phyloP scores from a whole-genome alignment of 2,888 invertebrate genomes.

The Selenia dentaria region DNA sequence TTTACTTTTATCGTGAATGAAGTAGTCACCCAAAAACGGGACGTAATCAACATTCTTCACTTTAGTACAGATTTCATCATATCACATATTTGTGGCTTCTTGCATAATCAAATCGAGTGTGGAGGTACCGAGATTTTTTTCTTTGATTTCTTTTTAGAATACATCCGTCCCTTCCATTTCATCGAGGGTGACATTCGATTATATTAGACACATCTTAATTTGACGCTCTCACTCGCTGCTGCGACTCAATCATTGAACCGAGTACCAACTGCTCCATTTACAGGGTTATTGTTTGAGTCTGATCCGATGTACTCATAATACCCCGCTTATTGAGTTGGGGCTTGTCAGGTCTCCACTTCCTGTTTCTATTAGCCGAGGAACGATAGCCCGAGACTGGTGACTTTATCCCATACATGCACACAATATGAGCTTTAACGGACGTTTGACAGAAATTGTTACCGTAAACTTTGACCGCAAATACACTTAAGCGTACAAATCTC shows the following conservation, averaged over 20 bases:
- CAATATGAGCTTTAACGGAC: conserved; percentile 24
- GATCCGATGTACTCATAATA: conserved; percentile 53
- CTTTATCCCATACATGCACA: conserved; percentile 31
- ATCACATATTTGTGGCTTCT: conserved; percentile 25
- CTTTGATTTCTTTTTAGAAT: conserved; percentile 36
- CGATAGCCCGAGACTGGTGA: conserved; percentile 29
- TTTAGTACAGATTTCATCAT: conserved; percentile 29
- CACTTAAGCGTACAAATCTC: conserved; percentile 51
- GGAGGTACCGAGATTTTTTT: conserved; percentile 14
- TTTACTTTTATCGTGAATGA: conserved; percentile 62
- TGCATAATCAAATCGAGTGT: conserved; percentile 28
- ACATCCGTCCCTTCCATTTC: conserved; percentile 45
- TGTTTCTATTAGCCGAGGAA: conserved; percentile 47
- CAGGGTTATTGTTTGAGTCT: conserved; percentile 60
- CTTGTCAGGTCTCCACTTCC: conserved; percentile 55
- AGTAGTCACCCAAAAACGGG: conserved; percentile 41
- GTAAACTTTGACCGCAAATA: conserved; percentile 51
- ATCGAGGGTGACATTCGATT: conserved; percentile 61
- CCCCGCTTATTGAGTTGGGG: conserved; percentile 48
- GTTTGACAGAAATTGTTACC: conserved; percentile 39
- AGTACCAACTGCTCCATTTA: conserved; percentile 64
- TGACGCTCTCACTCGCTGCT: conserved; percentile 47
- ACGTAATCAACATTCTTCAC: conserved; percentile 58
- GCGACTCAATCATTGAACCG: conserved; percentile 52
- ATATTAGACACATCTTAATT: conserved; percentile 62